phyloP scores from a whole-genome alignment of 2,888 invertebrate genomes.

The Spodoptera littoralis region DNA sequence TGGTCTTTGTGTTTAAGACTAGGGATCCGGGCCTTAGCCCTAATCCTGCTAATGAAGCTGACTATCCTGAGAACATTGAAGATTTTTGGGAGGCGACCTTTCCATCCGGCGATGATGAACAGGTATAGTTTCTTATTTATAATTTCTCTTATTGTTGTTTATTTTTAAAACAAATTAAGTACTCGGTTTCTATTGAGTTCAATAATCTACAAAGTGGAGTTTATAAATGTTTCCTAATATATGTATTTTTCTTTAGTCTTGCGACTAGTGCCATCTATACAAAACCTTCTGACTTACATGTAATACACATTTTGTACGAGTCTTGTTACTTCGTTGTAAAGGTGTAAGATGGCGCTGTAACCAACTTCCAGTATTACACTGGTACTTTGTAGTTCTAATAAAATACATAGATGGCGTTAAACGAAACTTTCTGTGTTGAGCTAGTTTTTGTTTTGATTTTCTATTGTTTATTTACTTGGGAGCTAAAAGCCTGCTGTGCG shows the following conservation, averaged over 20 bases:
- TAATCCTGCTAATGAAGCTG: conserved; percentile 77
- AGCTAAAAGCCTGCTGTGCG: conserved; percentile 67
- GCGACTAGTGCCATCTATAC: conserved; percentile 48
- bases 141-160: neutral
- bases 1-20: conserved; percentile 80
- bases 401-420: conserved; percentile 25
- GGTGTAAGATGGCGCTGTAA: conserved; percentile 33
- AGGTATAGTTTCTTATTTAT: conserved; percentile 63
- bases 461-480: conserved; percentile 6
- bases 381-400: neutral
- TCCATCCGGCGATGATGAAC: conserved; percentile 64
- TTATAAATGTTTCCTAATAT: too few relatives aligned
- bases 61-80: conserved; percentile 84
- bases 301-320: fast-evolving
- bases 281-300: neutral
- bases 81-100: conserved; percentile 83
- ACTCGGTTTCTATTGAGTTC: too few relatives aligned
- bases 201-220: too few relatives aligned
- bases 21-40: conserved; percentile 80
- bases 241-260: too few relatives aligned
- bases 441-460: neutral
- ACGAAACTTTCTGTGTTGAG: neutral
- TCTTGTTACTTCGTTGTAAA: fast-evolving
- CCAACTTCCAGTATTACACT: neutral
- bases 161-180: too few relatives aligned